Base-by-base conservation (phyloP, 2,888 invertebrate genomes). In the Podotricha telesiphe region DNA sequence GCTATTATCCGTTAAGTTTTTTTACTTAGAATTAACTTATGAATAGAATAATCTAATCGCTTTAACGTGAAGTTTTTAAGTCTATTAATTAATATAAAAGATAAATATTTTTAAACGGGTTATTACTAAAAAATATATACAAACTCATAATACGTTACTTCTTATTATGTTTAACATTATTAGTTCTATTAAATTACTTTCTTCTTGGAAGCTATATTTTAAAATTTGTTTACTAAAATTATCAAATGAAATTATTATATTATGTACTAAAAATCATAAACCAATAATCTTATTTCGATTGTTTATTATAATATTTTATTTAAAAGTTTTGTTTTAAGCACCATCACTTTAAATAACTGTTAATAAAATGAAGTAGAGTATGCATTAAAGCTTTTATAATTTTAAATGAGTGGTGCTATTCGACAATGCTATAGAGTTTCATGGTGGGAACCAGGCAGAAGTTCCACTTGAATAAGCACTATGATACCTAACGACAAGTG, bases 341-440 rank as follows among this genome's bases (percentile, higher is more conserved):
- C 20, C 5, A 22, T 51, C 15, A 15, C 13, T 20, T 28, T 0
- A 50, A 50, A 50, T 20, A 51, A 22, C 6, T 2, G 0, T 22
- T 22, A 51, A 22, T n/a, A 34, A 53, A 53, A 28, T 28, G 28
- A 2, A 28, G 2, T n/a, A 34, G 10, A 34, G 17, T 28, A 34
- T 34, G 5, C 17, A 34, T 34, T 17, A 53, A 17, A 53, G 10
- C 17, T 34, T 53, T 53, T 53, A 53, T 34, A 53, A 53, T 34
- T 53, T 34, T 53, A 34, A 34, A 58, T 19, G 8, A 22, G 15
- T 13, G 34, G 20, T 45, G 61, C 68, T 50, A 59, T 53, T 78
- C 76, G 76, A 76, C 80, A 81, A 78, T 76, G 78, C 81, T 86
- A 77, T 87, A 85, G 81, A 75, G 81, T 88, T 86, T 83, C 87